Evolutionary conservation across 2,797 vertebrate species (phyloP), one percentile per base, ranked within the genome.

Genomic region (Coccyzus lansbergi): DNA sequence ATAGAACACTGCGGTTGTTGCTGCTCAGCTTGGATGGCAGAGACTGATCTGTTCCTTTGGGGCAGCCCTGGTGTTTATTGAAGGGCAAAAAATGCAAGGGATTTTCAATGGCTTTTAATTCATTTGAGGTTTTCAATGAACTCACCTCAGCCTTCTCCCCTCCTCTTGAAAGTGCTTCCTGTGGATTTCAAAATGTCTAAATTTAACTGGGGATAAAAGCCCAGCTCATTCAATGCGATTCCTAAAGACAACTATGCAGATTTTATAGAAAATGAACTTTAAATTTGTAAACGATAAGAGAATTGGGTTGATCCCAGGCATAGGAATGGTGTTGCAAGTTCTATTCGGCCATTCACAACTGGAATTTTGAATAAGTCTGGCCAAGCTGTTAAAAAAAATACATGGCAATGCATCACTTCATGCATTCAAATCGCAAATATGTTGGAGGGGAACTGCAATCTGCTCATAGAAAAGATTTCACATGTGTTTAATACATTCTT

Each of bases 401-500:
- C 8, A 64, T 82, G 70, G 63, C 79, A 95, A 90, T 83, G n/a
- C 44, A 77, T 90, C 53, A 64, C 78, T 91, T 40, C 44, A 58
- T 40, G 42, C 74, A 86, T 92, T 96, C 74, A 55, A 78, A 95
- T 90, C 63, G 51, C 63, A 92, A 90, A 88, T 91, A 59, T 76
- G 52, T 88, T 95, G 90, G 74, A 91, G 62, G 10, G 63, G 40
- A 95, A 19, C 26, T 46, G 83, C 83, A 88, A 67, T 92, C 92
- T 93, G 92, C 64, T 91, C 36, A 2, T 63, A 88, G 70, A 51
- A 60, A 84, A 90, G 58, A 90, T 90, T 92, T 91, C 60, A 34
- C 60, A 20, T 80, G 64, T 80, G 81, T 80, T 95, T 94, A 95
- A 95, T 92, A 48, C 93, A 95, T 93, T 96, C 88, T 58, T 91